Evolutionary conservation across 1,140 invertebrate genomes (phyloP).

Genomic region (Steinernema khuongi): DNA sequence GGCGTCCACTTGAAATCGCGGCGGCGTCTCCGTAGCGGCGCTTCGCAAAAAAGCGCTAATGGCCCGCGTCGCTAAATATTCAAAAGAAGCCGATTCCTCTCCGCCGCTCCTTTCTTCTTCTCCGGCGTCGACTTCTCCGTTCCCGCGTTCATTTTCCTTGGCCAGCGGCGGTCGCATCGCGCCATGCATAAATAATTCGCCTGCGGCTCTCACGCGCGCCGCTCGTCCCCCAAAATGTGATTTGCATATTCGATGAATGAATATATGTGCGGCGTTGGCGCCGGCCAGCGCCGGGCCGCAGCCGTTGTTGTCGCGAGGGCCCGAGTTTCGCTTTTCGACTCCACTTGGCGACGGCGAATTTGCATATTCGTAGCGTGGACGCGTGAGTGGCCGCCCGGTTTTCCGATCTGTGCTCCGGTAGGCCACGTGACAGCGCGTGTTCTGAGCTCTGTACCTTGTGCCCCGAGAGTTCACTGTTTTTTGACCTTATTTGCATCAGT

Average conservation of each 20-base stretch:
- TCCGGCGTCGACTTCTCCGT: neutral
- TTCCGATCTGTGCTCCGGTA: no score
- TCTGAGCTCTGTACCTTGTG: no score
- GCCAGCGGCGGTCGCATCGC: neutral
- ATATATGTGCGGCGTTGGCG: slow-evolving; percentile 4
- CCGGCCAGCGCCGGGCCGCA: neutral
- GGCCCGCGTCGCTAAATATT: slow-evolving; percentile 15
- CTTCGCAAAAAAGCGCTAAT: slow-evolving; percentile 3
- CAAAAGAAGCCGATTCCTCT: slow-evolving; percentile 14
- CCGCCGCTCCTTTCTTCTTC: neutral
- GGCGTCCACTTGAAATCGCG: neutral
- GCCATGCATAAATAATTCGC: slow-evolving; percentile 16
- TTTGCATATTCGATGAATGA: slow-evolving; percentile 17
- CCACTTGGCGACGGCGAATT: no score
- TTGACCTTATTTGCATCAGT: no score
- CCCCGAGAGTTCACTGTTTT: no score
- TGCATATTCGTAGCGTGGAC: no score
- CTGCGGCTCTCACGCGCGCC: slow-evolving; percentile 6
- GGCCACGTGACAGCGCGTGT: no score
- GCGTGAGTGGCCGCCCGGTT: no score
- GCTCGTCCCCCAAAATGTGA: slow-evolving; percentile 13
- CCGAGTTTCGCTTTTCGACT: neutral
- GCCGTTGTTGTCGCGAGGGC: neutral
- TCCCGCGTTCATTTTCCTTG: neutral
- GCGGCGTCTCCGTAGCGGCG: neutral